Percentiles rank a stretch among this genome's conserved stretches.
phyloP scores from a whole-genome alignment of 2,113 vertebrate species.

The Bujurquina vittata region DNA sequence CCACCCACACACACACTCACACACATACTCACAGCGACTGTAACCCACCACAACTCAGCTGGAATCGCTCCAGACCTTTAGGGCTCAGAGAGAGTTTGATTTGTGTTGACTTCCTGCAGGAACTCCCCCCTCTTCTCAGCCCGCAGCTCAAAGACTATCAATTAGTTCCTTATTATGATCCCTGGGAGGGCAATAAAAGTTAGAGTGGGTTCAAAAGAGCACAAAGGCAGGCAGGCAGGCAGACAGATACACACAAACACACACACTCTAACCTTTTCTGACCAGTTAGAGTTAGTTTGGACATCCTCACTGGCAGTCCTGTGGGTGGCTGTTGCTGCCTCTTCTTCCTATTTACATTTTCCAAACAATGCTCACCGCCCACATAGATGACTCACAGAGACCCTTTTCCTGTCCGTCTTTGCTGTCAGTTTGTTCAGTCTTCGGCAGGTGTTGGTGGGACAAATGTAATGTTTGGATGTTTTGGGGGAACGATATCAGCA shows the following conservation, averaged over 20 bases:
- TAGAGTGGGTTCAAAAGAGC: constrained; percentile 67
- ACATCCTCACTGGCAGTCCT: constrained; percentile 10
- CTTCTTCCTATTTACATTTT: constrained; percentile 35
- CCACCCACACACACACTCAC: neutral
- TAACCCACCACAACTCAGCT: constrained; percentile 43
- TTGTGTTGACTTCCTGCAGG: constrained; percentile 76
- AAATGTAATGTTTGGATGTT: constrained; percentile 10
- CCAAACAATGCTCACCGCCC: constrained; percentile 39
- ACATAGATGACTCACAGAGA: constrained; percentile 28
- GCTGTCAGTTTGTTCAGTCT: constrained; percentile 10
- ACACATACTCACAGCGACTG: constrained; percentile 6
- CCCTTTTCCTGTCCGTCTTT: neutral
- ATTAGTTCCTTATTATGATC: constrained; percentile 81
- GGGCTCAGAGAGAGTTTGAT: constrained; percentile 74
- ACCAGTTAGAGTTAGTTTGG: constrained; percentile 21
- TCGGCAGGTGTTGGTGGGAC: constrained; percentile 16
- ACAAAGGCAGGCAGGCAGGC: constrained; percentile 9
- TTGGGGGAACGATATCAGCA: neutral
- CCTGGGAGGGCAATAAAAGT: constrained; percentile 74
- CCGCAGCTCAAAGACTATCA: constrained; percentile 75
- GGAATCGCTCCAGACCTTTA: constrained; percentile 66
- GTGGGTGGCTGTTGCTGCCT: constrained; percentile 31
- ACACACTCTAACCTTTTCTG: constrained; percentile 7
- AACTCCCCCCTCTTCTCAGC: constrained; percentile 56
- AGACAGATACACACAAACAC: neutral